These are phyloP conservation scores for Catocala fraxini DNA, from an alignment of 2,888 invertebrate genomes.

Conservation along the genomic window DNA sequence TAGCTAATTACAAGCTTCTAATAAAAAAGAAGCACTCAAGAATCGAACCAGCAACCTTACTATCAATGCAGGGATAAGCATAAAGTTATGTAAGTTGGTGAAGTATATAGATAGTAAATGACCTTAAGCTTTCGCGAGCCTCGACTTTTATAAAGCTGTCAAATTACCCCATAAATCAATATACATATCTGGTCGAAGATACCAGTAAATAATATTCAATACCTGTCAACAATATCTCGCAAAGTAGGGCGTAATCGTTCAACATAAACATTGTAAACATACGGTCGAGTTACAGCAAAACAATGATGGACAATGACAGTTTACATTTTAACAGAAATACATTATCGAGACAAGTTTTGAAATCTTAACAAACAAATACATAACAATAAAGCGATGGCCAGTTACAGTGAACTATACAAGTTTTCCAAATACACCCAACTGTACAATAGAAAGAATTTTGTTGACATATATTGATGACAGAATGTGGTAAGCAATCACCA, in stretches of 20 bases:
- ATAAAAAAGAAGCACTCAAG: no score
- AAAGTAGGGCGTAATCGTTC: slow-evolving; percentile 41
- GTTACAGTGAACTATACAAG: slow-evolving; percentile 61
- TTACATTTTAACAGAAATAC: slow-evolving; percentile 81
- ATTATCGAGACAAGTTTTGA: slow-evolving; percentile 70
- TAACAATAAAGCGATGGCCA: slow-evolving; percentile 60
- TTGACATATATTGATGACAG: slow-evolving; percentile 52
- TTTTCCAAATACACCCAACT: slow-evolving; percentile 72
- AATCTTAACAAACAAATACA: slow-evolving; percentile 72
- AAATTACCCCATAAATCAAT: no score
- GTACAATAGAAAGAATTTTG: slow-evolving; percentile 69
- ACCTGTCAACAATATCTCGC: neutral
- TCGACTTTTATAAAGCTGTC: no score
- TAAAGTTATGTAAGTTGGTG: no score
- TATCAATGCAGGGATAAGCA: no score
- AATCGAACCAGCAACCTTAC: no score
- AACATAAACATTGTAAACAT: slow-evolving; percentile 62
- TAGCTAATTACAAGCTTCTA: no score
- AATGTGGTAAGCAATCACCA: slow-evolving; percentile 31
- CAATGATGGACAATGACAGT: slow-evolving; percentile 80
- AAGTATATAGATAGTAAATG: no score
- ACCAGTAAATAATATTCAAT: neutral
- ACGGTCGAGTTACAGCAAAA: slow-evolving; percentile 64
- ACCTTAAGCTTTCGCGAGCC: no score
- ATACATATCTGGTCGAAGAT: no score